These are phyloP conservation scores for Burhinus bistriatus DNA, from an alignment of 2,113 vertebrate genomes.

Conservation along the genomic window DNA sequence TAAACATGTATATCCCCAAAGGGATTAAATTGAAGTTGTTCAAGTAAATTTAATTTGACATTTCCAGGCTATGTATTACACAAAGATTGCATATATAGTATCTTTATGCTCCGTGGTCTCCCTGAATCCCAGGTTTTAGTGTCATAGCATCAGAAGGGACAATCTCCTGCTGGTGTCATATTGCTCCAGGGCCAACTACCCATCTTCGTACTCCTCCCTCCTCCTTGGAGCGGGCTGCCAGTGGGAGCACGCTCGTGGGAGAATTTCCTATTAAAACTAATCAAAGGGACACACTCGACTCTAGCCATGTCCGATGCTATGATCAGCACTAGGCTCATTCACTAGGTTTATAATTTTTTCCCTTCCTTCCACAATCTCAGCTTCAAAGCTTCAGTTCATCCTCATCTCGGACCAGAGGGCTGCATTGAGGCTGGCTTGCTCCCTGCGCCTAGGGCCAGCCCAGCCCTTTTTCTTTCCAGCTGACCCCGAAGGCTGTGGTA, in stretches of 20 bases:
- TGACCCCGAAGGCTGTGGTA: not conserved
- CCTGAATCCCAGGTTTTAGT: not conserved
- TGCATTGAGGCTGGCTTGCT: not conserved
- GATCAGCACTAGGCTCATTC: not conserved
- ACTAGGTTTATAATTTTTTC: not conserved
- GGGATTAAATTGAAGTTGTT: not conserved
- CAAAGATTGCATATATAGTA: not conserved
- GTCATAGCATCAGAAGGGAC: not conserved
- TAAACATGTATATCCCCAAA: not conserved
- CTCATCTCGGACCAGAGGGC: not conserved
- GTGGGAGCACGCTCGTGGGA: not conserved
- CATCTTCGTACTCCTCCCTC: not conserved
- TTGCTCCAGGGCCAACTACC: not conserved
- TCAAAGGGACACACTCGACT: not conserved
- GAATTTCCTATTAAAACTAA: not conserved
- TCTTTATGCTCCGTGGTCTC: not conserved
- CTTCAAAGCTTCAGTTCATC: not conserved
- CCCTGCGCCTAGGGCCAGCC: not conserved
- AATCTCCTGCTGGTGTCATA: not conserved
- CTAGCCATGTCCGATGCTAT: not conserved
- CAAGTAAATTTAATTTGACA: not conserved
- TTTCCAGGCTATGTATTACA: not conserved
- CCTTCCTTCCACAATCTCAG: not conserved
- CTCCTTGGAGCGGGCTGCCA: not conserved
- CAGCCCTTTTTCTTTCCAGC: not conserved